Percentiles rank a stretch among this genome's conserved stretches.
These are phyloP conservation scores for Fragum sueziense DNA, from an alignment of 2,888 invertebrate genomes.

Conservation along the genomic window DNA sequence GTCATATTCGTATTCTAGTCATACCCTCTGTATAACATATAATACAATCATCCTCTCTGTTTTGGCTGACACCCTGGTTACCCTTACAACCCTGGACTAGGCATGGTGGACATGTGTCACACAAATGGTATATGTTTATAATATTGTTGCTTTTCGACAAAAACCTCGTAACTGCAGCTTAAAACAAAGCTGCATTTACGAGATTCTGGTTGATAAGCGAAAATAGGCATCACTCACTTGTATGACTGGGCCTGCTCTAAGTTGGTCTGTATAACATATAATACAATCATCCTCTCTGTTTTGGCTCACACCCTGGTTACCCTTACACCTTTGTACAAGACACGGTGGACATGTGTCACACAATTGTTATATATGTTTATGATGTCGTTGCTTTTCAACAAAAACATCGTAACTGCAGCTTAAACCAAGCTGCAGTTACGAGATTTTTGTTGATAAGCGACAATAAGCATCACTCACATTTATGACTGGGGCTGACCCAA, in stretches of 20 bases:
- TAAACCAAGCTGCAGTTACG: no score
- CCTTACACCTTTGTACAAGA: constrained; percentile 31
- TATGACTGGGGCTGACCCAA: constrained; percentile 45
- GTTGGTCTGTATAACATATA: constrained; percentile 52
- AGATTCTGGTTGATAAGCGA: no score
- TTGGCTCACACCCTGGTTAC: constrained; percentile 1
- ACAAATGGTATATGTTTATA: no score
- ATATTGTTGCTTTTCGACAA: constrained; percentile 35
- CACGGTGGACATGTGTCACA: constrained; percentile 50
- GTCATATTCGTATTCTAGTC: no score
- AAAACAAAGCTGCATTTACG: constrained; percentile 33
- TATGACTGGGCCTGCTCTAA: constrained; percentile 45
- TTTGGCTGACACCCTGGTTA: constrained; percentile 8
- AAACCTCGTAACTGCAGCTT: constrained; percentile 37
- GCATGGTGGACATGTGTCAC: constrained; percentile 51
- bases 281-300: constrained; percentile 44
- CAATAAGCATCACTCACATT: no score
- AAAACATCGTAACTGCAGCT: no score
- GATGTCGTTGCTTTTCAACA: no score
- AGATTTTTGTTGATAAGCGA: no score
- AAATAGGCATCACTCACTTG: no score
- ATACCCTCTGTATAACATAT: constrained; percentile 59
- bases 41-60: constrained; percentile 44
- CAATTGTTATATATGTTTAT: no score
- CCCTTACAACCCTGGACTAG: constrained; percentile 29